Evolutionary conservation across 2,113 vertebrate genomes (phyloP), one percentile per base, ranked within the genome.

Genomic region (Nycticorax nycticorax): DNA sequence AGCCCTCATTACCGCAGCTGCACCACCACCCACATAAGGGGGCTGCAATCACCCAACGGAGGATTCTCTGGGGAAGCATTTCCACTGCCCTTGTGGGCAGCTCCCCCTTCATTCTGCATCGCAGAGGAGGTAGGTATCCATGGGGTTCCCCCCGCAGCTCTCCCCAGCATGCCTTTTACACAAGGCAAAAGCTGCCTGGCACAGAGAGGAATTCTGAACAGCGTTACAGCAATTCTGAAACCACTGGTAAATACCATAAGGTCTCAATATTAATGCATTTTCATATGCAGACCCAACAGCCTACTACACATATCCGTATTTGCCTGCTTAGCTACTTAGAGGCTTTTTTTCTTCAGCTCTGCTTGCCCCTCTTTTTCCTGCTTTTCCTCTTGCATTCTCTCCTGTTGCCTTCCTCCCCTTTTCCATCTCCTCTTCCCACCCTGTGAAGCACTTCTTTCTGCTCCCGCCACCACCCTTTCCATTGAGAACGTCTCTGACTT

Each of bases 101-200:
- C n/a, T 88, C 28, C 14, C 19, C 9, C 35, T 77, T 64, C 24
- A 35, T 14, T 63, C 43, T n/a, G 17, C 74, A 47, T 22, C 3
- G 3, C 48, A 47, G 24, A 69, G 33, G 26, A 85, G 33, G 13
- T 50, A 16, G 1, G 0, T 18, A 52, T 16, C 50, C 4, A 11
- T 24, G 26, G 9, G 6, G 7, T 41, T 76, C 27, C 20, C 30
- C 22, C 26, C n/a, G 20, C 12, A 20, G n/a, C 20, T 66, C 53
- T 57, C 41, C 27, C 23, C 50, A 23, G 22, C 5, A 33, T 53
- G 18, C 24, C 16, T 27, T 47, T 88, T 81, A 73, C 27, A 14
- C 45, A 22, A 15, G 32, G 28, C 28, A 89, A 30, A 20, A 80
- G 12, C 47, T 73, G 24, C 68, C 37, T 55, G 35, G 32, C 33